Percentiles rank a stretch among this genome's conserved stretches.
Conservation (phyloP, 2,797 vertebrate species). For the Euthynnus affinis region DNA sequence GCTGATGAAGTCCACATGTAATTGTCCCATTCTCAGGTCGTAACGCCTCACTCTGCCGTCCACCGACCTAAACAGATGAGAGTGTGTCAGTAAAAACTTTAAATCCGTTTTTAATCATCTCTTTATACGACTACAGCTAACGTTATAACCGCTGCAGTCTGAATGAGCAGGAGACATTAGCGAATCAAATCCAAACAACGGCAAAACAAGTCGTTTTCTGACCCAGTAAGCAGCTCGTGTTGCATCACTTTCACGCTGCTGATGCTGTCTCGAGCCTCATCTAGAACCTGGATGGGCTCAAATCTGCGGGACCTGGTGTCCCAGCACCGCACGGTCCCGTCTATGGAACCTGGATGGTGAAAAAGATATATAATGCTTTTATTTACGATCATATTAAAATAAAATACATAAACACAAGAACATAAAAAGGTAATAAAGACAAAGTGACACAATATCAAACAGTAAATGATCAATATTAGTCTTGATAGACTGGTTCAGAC, state of each 20-base stretch:
- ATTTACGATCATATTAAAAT: too few species aligned
- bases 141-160: not conserved
- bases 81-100: not conserved
- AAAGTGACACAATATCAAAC: not conserved
- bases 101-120: not conserved
- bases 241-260: conserved; percentile 92
- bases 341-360: conserved; percentile 89
- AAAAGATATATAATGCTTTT: too few species aligned
- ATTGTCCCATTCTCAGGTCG: conserved; percentile 92
- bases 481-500: not conserved
- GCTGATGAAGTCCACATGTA: conserved; percentile 90
- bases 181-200: not conserved
- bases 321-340: conserved; percentile 94
- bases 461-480: not conserved
- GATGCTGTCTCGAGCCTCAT: conserved; percentile 92
- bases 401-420: not conserved
- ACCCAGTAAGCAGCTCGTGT: conserved; percentile 94
- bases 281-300: conserved; percentile 90
- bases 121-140: not conserved
- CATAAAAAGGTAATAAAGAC: too few species aligned
- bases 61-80: conserved; percentile 86
- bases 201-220: conserved; percentile 48
- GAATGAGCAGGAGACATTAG: not conserved
- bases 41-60: conserved; percentile 93
- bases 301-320: conserved; percentile 91